Percentiles rank a stretch among this genome's conserved stretches.
phyloP scores from a whole-genome alignment of 2,888 invertebrate species.

The Alentia gelatinosa region DNA sequence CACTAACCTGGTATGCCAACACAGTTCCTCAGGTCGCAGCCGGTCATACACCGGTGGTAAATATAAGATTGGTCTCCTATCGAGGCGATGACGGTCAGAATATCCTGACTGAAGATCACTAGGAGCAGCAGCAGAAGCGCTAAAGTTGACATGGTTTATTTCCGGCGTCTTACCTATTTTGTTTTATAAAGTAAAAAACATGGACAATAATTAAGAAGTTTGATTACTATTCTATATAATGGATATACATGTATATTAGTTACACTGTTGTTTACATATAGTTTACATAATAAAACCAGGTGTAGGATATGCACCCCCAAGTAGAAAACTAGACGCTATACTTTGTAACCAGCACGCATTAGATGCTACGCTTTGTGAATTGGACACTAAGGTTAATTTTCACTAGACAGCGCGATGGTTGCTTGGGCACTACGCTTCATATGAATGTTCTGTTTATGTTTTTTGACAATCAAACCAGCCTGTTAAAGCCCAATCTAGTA shows the following conservation, averaged over 20 bases:
- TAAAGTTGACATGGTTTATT: constrained; percentile 7
- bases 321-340: too few relatives aligned
- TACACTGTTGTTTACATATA: neutral
- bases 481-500: too few relatives aligned
- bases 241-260: neutral
- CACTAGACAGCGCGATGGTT: too few relatives aligned
- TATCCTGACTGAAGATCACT: neutral
- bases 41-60: constrained; percentile 40
- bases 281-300: too few relatives aligned
- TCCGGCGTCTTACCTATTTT: neutral
- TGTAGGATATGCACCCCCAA: too few relatives aligned
- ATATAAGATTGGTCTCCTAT: constrained; percentile 53
- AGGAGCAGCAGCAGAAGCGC: neutral
- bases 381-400: too few relatives aligned
- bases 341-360: too few relatives aligned
- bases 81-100: constrained; percentile 21
- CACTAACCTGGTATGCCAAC: neutral
- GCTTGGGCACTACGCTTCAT: too few relatives aligned
- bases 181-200: neutral
- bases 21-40: constrained; percentile 49
- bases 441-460: too few relatives aligned
- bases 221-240: neutral
- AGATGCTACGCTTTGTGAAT: too few relatives aligned
- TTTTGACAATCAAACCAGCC: too few relatives aligned
- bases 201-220: neutral